phyloP scores from a whole-genome alignment of 2,113 vertebrate genomes.

The Ophiodon elongatus region DNA sequence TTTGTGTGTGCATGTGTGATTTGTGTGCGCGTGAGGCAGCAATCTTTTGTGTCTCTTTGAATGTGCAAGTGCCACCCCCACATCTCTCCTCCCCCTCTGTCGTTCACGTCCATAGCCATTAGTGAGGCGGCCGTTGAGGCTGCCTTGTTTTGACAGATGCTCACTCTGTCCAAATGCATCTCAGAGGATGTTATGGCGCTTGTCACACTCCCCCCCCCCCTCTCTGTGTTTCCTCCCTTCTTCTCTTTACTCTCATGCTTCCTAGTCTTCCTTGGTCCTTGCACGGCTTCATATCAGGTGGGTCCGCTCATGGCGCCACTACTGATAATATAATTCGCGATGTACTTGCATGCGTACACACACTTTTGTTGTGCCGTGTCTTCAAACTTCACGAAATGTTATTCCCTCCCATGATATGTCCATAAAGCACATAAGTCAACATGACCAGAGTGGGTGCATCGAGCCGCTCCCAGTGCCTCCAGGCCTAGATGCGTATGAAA shows the following conservation, averaged over 20 bases:
- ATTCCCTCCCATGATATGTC: slow-evolving; percentile 19
- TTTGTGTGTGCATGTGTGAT: slow-evolving; percentile 29
- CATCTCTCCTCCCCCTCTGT: slow-evolving; percentile 66
- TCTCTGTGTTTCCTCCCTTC: slow-evolving; percentile 53
- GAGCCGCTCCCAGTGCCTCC: slow-evolving; percentile 15
- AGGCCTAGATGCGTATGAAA: slow-evolving; percentile 43
- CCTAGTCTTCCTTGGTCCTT: slow-evolving; percentile 23
- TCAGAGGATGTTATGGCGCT: slow-evolving; percentile 84
- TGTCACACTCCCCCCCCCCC: slow-evolving; percentile 78
- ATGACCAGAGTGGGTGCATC: slow-evolving; percentile 21
- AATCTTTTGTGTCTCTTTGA: slow-evolving; percentile 60
- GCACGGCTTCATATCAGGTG: slow-evolving; percentile 32
- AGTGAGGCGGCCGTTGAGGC: slow-evolving; percentile 82
- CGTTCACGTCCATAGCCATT: slow-evolving; percentile 82
- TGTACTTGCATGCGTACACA: slow-evolving; percentile 2
- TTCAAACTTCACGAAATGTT: not conserved
- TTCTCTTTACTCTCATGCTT: slow-evolving; percentile 52
- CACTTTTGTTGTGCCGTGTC: slow-evolving; percentile 2
- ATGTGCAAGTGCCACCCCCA: slow-evolving; percentile 55
- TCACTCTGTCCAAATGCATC: slow-evolving; percentile 87
- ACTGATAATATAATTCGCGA: slow-evolving; percentile 5
- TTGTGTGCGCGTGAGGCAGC: slow-evolving; percentile 28
- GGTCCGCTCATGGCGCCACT: slow-evolving; percentile 7
- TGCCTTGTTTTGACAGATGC: slow-evolving; percentile 87
- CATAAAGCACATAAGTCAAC: slow-evolving; percentile 34